Base-by-base conservation (phyloP, 1,140 invertebrate genomes). In the Atta texana region DNA sequence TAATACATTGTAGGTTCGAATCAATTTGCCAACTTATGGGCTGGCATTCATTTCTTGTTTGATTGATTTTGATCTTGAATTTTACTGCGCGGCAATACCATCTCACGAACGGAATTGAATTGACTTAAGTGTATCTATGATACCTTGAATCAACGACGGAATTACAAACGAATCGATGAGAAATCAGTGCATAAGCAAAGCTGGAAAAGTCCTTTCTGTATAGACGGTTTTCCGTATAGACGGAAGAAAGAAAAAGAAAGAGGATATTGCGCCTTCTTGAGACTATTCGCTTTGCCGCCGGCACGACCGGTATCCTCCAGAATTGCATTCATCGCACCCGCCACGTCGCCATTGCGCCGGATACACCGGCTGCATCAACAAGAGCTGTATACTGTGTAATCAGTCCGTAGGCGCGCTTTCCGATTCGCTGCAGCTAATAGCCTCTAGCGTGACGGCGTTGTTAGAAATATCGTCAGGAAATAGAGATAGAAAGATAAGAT, bases 371-470 rank as follows among this genome's bases (percentile, higher is more conserved):
- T 64, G 82, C 82, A 77, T 28, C 64, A 49, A 31, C 64, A 18
- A 49, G 88, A 74, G 86, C 82, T 74, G 91, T 78, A 91, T 10
- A 59, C 91, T 89, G 91, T 93, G 87, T 93, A 92, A 94, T 94
- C 93, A 93, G 89, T 91, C 90, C 68, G 8, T 88, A 93, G 93
- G 93, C 93, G 92, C 91, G 61, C 66, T 57, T 39, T 61, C 44
- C 63, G 44, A 80, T 49, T 68, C 44, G 28, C 63, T 24, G 31
- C 64, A 71, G 18, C 24, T 55, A 34, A 28, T 59, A 69, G 74
- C 57, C 39, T 77, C 16, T 18, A 21, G 21, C 24, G 59, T 16
- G 39, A 28, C n/a, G 21, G 18, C 24, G 31, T 44, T 24, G 14
- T 77, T 16, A 18, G 51, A 77, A 63, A 18, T 44, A 61, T 44